Base-by-base conservation (phyloP, 2,797 vertebrate genomes). In the Phoeniculus purpureus region DNA sequence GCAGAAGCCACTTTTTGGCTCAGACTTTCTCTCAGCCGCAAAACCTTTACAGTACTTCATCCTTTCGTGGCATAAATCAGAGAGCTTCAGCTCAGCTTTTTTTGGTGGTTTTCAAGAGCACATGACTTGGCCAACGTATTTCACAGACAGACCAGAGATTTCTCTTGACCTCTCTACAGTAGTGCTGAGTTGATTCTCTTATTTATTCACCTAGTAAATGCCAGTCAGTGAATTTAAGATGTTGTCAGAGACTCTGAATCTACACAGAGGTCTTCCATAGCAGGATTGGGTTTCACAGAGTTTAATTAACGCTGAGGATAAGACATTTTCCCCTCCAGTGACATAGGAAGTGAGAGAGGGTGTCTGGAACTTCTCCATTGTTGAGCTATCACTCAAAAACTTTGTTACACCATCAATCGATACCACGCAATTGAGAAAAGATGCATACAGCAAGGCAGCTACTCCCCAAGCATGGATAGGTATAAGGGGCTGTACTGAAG, bases 381-480 rank as follows among this genome's bases (percentile, higher is more conserved):
- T 92, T 77, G 81, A 95, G 66, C 70, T 88, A 94, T 95, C 90
- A 81, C 67, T 96, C 94, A 95, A 77, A 96, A 96, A 89, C 90
- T 89, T 96, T 64, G 67, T 54, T 94, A 70, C 40, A 65, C 80
- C 29, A 43, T 74, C 88, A 81, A 73, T 95, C 55, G 2, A 94
- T 95, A 94, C 15, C 2, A 0, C 52, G 76, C 85, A 85, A 65
- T 82, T 72, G 75, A 93, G 87, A 83, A 91, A 85, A 95, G 72
- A 81, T 76, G 78, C 80, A 61, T 89, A 73, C 8, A 68, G 81
- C 3, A 0, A 76, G 72, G 65, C 54, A 78, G 48, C 27, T 78
- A 45, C 47, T 94, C 89, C 94, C 74, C 58, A 77, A 81, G 78
- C 66, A 72, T 17, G 52, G 89, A 37, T 34, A 86, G 76, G 81